Conservation (phyloP, 2,113 vertebrate genomes). For the Rana temporaria region DNA sequence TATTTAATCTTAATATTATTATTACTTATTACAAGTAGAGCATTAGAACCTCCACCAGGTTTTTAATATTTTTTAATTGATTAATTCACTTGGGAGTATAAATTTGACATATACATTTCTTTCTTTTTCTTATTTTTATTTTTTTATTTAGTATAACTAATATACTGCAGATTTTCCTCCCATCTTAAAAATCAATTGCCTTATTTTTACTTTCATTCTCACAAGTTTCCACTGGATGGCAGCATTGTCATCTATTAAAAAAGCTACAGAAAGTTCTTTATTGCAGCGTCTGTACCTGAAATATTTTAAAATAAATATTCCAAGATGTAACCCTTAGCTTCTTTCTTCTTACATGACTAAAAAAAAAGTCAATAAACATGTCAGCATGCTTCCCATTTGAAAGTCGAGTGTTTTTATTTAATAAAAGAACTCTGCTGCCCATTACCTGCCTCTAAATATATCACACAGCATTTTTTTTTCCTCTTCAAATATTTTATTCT, state of each 20-base stretch:
- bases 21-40: no score
- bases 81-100: no score
- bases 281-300: neutral
- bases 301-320: slow-evolving; percentile 15
- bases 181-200: neutral
- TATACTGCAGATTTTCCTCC: no score
- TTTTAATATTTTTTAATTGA: no score
- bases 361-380: neutral
- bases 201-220: neutral
- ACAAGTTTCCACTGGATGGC: slow-evolving; percentile 7
- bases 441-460: no score
- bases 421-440: neutral
- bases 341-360: neutral
- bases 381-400: neutral
- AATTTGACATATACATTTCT: no score
- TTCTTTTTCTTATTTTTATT: no score
- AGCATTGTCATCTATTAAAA: slow-evolving; percentile 20
- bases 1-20: no score
- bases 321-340: slow-evolving; percentile 1
- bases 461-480: no score
- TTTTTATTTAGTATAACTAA: no score
- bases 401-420: neutral
- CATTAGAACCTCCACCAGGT: no score
- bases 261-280: neutral
- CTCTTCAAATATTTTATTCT: no score